Base-by-base conservation (phyloP, 2,888 invertebrate genomes). In the Lordiphosa andalusiaca region DNA sequence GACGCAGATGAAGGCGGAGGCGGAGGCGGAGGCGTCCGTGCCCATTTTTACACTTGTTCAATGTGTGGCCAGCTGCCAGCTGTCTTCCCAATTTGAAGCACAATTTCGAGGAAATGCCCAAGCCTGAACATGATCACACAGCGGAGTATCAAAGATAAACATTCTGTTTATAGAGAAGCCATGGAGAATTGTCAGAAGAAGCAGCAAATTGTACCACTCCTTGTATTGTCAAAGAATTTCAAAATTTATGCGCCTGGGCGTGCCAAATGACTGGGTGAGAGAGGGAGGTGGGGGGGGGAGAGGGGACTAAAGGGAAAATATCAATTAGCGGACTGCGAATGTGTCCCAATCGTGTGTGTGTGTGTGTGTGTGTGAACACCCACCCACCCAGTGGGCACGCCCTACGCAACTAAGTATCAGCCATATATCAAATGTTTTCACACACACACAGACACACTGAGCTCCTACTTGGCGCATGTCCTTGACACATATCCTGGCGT, bases 241-340 rank as follows among this genome's bases (percentile, higher is more conserved):
- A 61, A 71, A 75, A 76, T 64, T 56, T 71, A 66, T 65, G 71
- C 65, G 54, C 23, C 35, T 44, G 53, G 65, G 59, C 49, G 58
- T 50, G 63, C 47, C 65, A 5, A 53, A 54, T 54, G 50, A 52
- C 51, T 25, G 36, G 36, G 35, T 7, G 2, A 16, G n/a, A 41
- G 39, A 52, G 12, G 25, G 21, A 9, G 19, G 19, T 0, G 19
- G 4, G 2, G 3, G 4, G 3, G 16, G 16, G 16, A 16, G 16
- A 16, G 16, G 16, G 6, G 4, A 21, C 21, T 7, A 47, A 37
- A 21, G 36, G 30, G 23, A 35, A 41, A 36, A 75, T 82, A 82
- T 73, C 82, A 77, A 77, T 82, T 77, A 77, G 82, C 60, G 72
- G 55, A 65, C 66, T 64, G 59, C 78, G 70, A 81, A 77, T 81